These are phyloP conservation scores for Trypoxylus dichotomus DNA, from an alignment of 1,140 invertebrate genomes.

Conservation along the genomic window DNA sequence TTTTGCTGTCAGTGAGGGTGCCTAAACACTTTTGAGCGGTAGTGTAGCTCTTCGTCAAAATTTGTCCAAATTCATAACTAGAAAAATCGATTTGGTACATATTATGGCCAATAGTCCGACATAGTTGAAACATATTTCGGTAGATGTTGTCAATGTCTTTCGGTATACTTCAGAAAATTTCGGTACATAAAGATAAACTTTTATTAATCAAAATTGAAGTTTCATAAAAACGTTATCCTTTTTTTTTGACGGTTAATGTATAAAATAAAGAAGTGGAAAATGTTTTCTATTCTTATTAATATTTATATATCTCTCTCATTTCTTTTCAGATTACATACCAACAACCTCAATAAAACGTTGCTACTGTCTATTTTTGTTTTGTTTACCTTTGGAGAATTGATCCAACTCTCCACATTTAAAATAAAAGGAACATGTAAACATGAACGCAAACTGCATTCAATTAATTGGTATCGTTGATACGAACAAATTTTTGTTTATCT, in stretches of 20 bases:
- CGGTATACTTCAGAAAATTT: no score
- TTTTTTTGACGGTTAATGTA: not conserved
- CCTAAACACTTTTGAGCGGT: no score
- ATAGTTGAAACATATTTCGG: no score
- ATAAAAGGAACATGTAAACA: not conserved
- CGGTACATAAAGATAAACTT: no score
- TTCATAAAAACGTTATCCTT: not conserved
- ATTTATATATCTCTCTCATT: not conserved
- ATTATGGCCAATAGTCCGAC: no score
- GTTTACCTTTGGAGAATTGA: not conserved
- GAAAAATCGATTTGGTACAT: no score
- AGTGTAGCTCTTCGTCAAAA: no score
- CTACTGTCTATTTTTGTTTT: not conserved
- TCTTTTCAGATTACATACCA: not conserved
- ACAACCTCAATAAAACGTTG: not conserved
- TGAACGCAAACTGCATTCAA: no score
- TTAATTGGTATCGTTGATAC: no score
- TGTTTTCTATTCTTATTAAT: not conserved
- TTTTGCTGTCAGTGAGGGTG: no score
- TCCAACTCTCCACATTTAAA: not conserved
- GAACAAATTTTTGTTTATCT: not conserved
- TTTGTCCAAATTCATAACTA: no score
- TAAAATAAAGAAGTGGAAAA: not conserved
- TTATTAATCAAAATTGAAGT: not conserved
- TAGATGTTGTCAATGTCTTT: no score